These are phyloP conservation scores for Gambusia holbrooki DNA, from an alignment of 2,113 vertebrate genomes.

Conservation along the genomic window DNA sequence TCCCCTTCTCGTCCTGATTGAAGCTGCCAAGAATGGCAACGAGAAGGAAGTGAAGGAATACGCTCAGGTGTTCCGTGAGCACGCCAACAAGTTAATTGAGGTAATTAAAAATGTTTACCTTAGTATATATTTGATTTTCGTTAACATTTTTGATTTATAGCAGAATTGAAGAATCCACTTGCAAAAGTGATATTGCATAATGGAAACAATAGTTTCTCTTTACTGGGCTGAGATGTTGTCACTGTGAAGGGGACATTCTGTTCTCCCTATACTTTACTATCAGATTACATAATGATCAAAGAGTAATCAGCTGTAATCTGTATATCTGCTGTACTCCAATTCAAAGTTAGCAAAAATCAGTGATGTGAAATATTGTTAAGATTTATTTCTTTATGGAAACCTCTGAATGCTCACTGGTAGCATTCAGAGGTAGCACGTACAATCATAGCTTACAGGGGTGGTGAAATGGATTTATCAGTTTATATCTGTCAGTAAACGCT, in stretches of 20 bases:
- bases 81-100: constrained; percentile 97
- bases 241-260: not conserved
- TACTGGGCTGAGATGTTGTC: not conserved
- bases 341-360: too few relatives aligned
- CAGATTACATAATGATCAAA: not conserved
- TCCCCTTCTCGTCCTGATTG: constrained; percentile 96
- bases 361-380: too few relatives aligned
- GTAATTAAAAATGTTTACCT: constrained; percentile 65
- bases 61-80: constrained; percentile 96
- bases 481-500: not conserved
- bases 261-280: too few relatives aligned
- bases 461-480: not conserved
- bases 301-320: not conserved
- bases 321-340: not conserved
- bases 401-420: too few relatives aligned
- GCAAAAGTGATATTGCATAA: not conserved
- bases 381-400: too few relatives aligned
- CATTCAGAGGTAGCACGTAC: not conserved
- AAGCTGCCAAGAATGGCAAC: constrained; percentile 98
- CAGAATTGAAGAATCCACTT: not conserved
- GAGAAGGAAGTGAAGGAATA: constrained; percentile 98
- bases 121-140: not conserved
- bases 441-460: not conserved
- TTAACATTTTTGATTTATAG: not conserved
- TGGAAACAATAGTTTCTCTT: not conserved